Base-by-base conservation (phyloP, 2,113 vertebrate genomes). In the Nymphicus hollandicus region DNA sequence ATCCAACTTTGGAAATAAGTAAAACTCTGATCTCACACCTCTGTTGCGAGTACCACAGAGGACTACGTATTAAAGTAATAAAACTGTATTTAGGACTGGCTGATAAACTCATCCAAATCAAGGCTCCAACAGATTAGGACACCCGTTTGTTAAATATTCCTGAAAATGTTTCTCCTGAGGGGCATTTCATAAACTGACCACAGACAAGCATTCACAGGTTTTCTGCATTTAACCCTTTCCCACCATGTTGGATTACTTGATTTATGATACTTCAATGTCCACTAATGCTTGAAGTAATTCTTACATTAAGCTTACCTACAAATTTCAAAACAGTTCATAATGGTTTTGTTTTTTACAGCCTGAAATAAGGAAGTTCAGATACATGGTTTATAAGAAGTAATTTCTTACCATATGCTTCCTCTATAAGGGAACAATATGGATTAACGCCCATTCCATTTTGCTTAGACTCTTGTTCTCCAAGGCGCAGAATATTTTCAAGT, bases 401-500 rank as follows among this genome's bases (percentile, higher is more conserved):
- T 70, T 88, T 49, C 97, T 97, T 98, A 99, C 98, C 98, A 79
- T 99, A 99, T 60, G 99, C 99, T 97, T 99, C 99, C 96, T 99
- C 99, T 95, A 99, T 99, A 70, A 98, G 98, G 23, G 98, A 98
- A 88, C 99, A 99, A 44, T 99, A 99, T 56, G 99, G 98, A 97
- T 99, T 99, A 96, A 98, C 97, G 69, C 98, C 98, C 1, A 98
- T 97, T 91, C 98, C 98, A 71, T 98, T 99, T 95, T 99, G 98
- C 92, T 99, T 99, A 74, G 98, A 98, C 91, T 99, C 98, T 90
- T 99, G 98, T 27, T 99, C 99, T 96, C 99, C 99, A 82, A 99
- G 98, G 86, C 98, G 98, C 33, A 99, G 97, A 94, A 99, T 99
- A 95, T 99, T 99, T 97, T 99, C 99, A 84, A 99, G 97, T 85